Evolutionary conservation across 1,140 invertebrate genomes (phyloP).

Genomic region (Rhagoletis zephyria): DNA sequence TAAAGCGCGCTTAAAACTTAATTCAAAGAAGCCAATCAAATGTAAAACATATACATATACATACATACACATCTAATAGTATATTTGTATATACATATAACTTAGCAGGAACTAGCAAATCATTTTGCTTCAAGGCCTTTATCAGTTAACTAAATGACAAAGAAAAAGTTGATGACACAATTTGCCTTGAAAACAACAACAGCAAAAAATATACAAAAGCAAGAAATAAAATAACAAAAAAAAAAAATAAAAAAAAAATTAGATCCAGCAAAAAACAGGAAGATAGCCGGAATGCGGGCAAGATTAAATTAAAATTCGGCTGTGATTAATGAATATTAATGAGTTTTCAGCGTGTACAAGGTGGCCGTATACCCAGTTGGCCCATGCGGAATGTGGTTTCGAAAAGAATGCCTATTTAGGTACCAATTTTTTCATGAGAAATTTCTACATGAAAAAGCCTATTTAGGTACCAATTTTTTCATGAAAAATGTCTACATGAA

Average conservation of each 20-base stretch:
- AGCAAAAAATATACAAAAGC: neutral
- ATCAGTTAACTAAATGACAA: conserved; percentile 10
- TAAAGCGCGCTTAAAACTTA: neutral
- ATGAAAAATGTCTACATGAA: too few relatives aligned
- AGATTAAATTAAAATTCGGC: conserved; percentile 30
- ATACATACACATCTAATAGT: too few relatives aligned
- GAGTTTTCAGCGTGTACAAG: neutral
- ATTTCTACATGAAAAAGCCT: too few relatives aligned
- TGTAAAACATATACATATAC: neutral
- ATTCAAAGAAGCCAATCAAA: conserved; percentile 17
- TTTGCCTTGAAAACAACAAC: neutral
- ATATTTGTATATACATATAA: too few relatives aligned
- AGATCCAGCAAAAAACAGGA: neutral
- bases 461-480: too few relatives aligned
- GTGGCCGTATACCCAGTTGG: neutral
- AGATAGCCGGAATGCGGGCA: neutral
- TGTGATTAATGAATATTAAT: conserved; percentile 49
- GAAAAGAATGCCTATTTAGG: too few relatives aligned
- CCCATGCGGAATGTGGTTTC: too few relatives aligned
- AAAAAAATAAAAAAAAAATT: neutral
- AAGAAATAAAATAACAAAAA: neutral
- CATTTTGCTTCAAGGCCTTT: conserved; percentile 20
- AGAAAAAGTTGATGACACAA: neutral
- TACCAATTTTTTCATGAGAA: too few relatives aligned
- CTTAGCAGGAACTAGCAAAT: neutral